Percentiles rank a stretch among this genome's conserved stretches.
phyloP scores from a whole-genome alignment of 1,140 invertebrate genomes.

The Lordiphosa mommai region DNA sequence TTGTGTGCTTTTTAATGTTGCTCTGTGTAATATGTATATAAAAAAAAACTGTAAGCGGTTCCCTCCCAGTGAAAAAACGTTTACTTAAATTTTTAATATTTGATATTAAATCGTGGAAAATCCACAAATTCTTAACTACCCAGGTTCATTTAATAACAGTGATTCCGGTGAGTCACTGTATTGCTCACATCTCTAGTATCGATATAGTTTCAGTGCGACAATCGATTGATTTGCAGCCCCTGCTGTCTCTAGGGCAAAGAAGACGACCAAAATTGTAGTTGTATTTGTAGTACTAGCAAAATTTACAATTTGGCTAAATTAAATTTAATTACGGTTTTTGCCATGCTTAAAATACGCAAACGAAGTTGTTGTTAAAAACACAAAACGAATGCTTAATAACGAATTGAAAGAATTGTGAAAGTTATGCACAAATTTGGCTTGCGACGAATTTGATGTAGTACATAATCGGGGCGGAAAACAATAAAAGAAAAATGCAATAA shows the following conservation, averaged over 20 bases:
- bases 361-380: neutral
- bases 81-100: too few relatives aligned
- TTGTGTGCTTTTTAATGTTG: too few relatives aligned
- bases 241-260: too few relatives aligned
- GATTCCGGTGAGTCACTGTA: too few relatives aligned
- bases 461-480: neutral
- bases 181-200: too few relatives aligned
- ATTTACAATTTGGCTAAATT: conserved; percentile 4
- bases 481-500: conserved; percentile 4
- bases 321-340: neutral
- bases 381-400: neutral
- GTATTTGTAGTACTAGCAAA: conserved; percentile 4
- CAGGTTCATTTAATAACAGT: too few relatives aligned
- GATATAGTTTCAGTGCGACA: too few relatives aligned
- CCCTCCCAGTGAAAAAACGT: too few relatives aligned
- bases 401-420: neutral
- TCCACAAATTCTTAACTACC: too few relatives aligned
- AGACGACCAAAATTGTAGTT: neutral
- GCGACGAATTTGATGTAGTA: conserved; percentile 6
- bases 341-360: conserved; percentile 3
- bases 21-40: too few relatives aligned
- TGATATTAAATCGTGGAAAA: too few relatives aligned
- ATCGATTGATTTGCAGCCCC: neutral
- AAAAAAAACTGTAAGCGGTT: too few relatives aligned
- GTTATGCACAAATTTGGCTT: conserved; percentile 12